These are phyloP conservation scores for Lycocerus yunnanus DNA, from an alignment of 2,888 invertebrate genomes.

Conservation along the genomic window DNA sequence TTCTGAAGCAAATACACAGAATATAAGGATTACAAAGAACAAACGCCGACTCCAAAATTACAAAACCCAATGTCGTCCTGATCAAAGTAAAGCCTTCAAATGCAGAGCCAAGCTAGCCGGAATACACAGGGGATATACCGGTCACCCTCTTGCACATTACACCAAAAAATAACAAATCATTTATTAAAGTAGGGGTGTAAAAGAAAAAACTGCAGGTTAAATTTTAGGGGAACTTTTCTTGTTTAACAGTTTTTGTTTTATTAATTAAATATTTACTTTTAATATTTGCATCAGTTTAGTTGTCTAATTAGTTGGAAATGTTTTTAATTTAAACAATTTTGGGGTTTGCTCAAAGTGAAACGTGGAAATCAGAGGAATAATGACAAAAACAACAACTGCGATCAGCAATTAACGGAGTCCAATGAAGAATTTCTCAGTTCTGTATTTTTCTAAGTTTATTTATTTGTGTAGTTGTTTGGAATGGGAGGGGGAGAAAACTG, in stretches of 20 bases:
- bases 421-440: neutral
- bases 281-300: neutral
- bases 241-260: slow-evolving; percentile 3
- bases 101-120: slow-evolving; percentile 22
- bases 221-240: slow-evolving; percentile 9
- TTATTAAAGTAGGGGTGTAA: slow-evolving; percentile 22
- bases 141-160: slow-evolving; percentile 33
- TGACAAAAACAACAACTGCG: no score
- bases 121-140: slow-evolving; percentile 32
- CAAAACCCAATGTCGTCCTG: slow-evolving; percentile 33
- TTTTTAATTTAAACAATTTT: neutral
- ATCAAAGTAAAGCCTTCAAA: slow-evolving; percentile 36
- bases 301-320: neutral
- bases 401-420: neutral
- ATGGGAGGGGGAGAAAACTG: neutral
- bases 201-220: slow-evolving; percentile 13
- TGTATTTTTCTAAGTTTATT: neutral
- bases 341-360: no score
- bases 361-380: no score
- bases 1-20: neutral
- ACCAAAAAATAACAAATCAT: slow-evolving; percentile 30
- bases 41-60: slow-evolving; percentile 22
- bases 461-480: neutral
- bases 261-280: neutral
- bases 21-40: slow-evolving; percentile 16